These are phyloP conservation scores for Argyrosomus japonicus DNA, from an alignment of 2,113 vertebrate genomes.

Conservation along the genomic window DNA sequence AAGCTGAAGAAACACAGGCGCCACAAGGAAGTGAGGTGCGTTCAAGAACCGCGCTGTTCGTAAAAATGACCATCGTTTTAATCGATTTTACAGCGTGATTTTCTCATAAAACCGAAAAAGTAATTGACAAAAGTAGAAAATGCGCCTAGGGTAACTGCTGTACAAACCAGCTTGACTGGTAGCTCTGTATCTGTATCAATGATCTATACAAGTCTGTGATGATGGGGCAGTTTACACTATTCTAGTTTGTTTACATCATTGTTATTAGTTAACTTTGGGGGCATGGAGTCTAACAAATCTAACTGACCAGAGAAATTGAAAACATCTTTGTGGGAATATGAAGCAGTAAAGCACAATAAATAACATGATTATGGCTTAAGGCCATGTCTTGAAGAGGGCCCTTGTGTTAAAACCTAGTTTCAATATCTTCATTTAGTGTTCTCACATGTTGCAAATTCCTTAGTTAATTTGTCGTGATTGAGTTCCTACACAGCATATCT, in stretches of 20 bases:
- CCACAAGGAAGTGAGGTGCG: conserved; percentile 18
- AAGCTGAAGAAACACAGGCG: background rate
- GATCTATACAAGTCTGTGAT: too few relatives aligned
- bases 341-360: background rate
- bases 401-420: background rate
- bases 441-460: too few relatives aligned
- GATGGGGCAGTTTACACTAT: too few relatives aligned
- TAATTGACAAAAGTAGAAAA: background rate
- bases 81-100: background rate
- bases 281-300: background rate
- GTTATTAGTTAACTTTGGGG: background rate
- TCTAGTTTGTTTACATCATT: too few relatives aligned
- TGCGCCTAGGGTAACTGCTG: too few relatives aligned
- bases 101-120: background rate
- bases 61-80: background rate
- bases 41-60: conserved; percentile 53
- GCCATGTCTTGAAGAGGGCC: background rate
- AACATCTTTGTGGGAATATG: background rate
- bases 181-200: too few relatives aligned
- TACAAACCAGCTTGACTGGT: too few relatives aligned
- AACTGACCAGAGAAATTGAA: background rate
- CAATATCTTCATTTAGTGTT: background rate
- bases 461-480: background rate
- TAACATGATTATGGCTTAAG: background rate
- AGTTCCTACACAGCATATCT: background rate